Evolutionary conservation across 2,113 vertebrate species (phyloP), one percentile per base, ranked within the genome.

Genomic region (Hydrolagus affinis): DNA sequence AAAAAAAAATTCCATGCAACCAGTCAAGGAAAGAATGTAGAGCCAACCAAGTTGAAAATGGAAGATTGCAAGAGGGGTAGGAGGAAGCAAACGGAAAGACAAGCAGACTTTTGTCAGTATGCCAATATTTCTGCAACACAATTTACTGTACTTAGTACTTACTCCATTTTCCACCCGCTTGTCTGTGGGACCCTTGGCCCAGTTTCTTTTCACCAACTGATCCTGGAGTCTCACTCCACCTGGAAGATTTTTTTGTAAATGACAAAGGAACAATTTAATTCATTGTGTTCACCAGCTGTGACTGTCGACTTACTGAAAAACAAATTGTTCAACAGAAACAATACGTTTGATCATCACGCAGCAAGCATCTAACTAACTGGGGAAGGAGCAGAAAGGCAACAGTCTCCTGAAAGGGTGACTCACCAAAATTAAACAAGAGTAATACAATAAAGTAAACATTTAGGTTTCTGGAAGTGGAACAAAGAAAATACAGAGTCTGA

Each of bases 161-260:
- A 99, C 98, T 86, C 97, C 96, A n/a, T 98, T 98, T 90, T 98
- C 98, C 89, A 95, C 93, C 86, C 94, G 93, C 87, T 95, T 91
- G 86, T 98, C 97, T 88, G 87, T 23, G 3, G 94, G 91, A 71
- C 90, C 90, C 87, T 97, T 97, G 57, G 96, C 90, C 23, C 96
- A 95, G 59, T 97, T 99, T 89, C 95, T 95, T 89, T 95, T 98
- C 85, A 93, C 86, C 68, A 88, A 23, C 71, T 92, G 89, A 86
- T 98, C 97, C 4, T 93, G 93, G 86, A 90, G 86, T 87, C 96
- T 94, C 69, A 93, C 92, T 68, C 93, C 94, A 87, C 92, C 94
- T 90, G 89, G 90, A 90, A 70, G 80, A 57, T 90, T 77, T 0
- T n/a, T 56, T 57, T 23, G 66, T 30, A 86, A 86, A 85, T 4